These are phyloP conservation scores for Drepana arcuata DNA, from an alignment of 1,140 invertebrate species.

Conservation along the genomic window DNA sequence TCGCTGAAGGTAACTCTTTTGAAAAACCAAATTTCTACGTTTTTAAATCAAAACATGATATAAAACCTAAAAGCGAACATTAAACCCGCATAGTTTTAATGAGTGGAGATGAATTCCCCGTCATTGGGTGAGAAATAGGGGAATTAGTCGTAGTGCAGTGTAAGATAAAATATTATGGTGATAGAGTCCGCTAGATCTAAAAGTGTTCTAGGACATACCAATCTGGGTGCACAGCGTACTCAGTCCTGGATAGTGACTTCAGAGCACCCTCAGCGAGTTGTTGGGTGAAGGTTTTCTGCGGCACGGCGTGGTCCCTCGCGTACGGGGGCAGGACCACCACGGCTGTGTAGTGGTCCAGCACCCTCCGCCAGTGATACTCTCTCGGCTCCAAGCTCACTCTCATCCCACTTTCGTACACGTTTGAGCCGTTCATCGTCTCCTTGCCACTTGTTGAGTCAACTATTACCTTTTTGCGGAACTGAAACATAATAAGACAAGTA, in stretches of 20 bases:
- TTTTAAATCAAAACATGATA: too few relatives aligned
- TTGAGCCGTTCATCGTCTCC: conserved; percentile 35
- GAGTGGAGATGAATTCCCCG: too few relatives aligned
- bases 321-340: conserved; percentile 40
- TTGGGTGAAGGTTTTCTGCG: conserved; percentile 29
- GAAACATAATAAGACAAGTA: too few relatives aligned
- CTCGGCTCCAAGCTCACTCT: conserved; percentile 33
- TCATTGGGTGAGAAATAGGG: too few relatives aligned
- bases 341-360: conserved; percentile 49
- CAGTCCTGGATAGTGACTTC: conserved; percentile 30
- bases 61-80: too few relatives aligned
- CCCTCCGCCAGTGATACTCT: conserved; percentile 49
- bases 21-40: too few relatives aligned
- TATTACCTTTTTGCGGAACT: conserved; percentile 47
- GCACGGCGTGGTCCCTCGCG: conserved; percentile 23
- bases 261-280: conserved; percentile 36
- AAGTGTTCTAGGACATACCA: too few relatives aligned
- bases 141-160: too few relatives aligned
- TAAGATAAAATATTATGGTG: too few relatives aligned
- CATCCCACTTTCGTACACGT: conserved; percentile 45
- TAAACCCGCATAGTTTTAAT: too few relatives aligned
- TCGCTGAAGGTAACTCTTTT: too few relatives aligned
- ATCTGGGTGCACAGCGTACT: conserved; percentile 50
- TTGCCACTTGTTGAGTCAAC: conserved; percentile 32
- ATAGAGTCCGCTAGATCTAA: too few relatives aligned